A percentile compares a stretch with the other conserved stretches of the same genome.
phyloP scores from a whole-genome alignment of 1,140 invertebrate species.

The Drosophila tristis region DNA sequence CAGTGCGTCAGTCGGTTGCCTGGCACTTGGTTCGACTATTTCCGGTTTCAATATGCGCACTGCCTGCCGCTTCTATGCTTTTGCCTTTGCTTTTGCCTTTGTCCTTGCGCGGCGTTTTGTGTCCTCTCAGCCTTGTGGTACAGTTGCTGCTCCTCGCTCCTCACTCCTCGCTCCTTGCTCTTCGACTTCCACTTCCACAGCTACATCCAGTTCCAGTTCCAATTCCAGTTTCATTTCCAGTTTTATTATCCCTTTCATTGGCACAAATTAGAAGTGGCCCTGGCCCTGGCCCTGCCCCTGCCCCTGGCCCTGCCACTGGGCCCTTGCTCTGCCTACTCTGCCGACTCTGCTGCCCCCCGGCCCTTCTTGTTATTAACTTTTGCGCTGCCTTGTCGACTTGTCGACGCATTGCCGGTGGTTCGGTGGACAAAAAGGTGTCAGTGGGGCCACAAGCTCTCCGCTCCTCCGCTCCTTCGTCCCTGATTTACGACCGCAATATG shows the following conservation, averaged over 20 bases:
- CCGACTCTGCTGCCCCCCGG: too few species aligned
- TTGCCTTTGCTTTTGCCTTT: conserved; percentile 19
- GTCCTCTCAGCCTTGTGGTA: conserved; percentile 28
- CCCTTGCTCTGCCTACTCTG: neutral
- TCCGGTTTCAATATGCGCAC: conserved; percentile 78
- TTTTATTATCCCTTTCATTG: conserved; percentile 54
- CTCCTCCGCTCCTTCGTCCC: neutral
- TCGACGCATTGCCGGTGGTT: conserved; percentile 22
- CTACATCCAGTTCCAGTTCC: conserved; percentile 11
- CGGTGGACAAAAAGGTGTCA: conserved; percentile 45
- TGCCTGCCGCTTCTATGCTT: conserved; percentile 34
- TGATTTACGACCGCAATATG: conserved; percentile 66
- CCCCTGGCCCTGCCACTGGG: too few species aligned
- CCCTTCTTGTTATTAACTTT: conserved; percentile 74
- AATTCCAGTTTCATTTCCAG: conserved; percentile 36
- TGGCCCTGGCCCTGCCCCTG: neutral
- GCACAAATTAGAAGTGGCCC: conserved; percentile 56
- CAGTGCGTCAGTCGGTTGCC: conserved; percentile 80
- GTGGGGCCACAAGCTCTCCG: conserved; percentile 16
- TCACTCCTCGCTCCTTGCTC: too few species aligned
- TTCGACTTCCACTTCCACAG: conserved; percentile 4
- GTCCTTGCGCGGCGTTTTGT: conserved; percentile 25
- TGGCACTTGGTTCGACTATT: conserved; percentile 79
- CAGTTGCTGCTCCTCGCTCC: conserved; percentile 50
- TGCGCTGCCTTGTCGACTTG: conserved; percentile 68